Base-by-base conservation (phyloP, 2,113 vertebrate species). In the Aplodontia rufa region DNA sequence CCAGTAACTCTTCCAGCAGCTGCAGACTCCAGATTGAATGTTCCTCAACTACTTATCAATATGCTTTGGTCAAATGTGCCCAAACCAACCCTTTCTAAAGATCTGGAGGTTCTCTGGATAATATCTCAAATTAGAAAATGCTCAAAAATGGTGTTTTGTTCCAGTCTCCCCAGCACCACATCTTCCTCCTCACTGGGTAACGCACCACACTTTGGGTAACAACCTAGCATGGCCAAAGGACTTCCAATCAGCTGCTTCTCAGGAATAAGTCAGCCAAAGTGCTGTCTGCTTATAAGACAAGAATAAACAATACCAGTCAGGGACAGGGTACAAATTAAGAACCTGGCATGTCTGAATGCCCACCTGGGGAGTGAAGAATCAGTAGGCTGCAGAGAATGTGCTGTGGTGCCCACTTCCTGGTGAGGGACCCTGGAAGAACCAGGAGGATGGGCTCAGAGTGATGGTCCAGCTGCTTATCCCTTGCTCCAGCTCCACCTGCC, bases 311-410 rank as follows among this genome's bases (percentile, higher is more conserved):
- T 2, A 11, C 22, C 13, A 22, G 42, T 13, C 22, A 32, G 20
- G 28, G 13, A 11, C 10, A 9, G 47, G 26, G 16, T 47, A 2
- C 35, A 37, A 37, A 35, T 49, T 71, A 51, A 96, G 75, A 79
- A n/a, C 22, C 1, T 20, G 47, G 51, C 24, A 11, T 3, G 0
- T 28, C 1, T 16, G 5, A 89, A 30, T 42, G 11, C 47, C 69
- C 35, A 9, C 24, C n/a, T 24, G 16, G 49, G 22, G 45, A 51
- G 8, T 32, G 32, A 7, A 6, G 51, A 32, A 26, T n/a, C 42
- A 42, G 10, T 7, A 26, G n/a, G 32, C 71, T 68, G 6, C 35
- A 49, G 20, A 64, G 40, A 9, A 30, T 3, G 10, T 37, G 30
- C 84, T 47, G 5, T 1, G 8, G 55, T 2, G 2, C 13, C 45